Percentiles rank a stretch among this genome's conserved stretches.
phyloP scores from a whole-genome alignment of 1,140 invertebrate genomes.

The Chymomyza costata region DNA sequence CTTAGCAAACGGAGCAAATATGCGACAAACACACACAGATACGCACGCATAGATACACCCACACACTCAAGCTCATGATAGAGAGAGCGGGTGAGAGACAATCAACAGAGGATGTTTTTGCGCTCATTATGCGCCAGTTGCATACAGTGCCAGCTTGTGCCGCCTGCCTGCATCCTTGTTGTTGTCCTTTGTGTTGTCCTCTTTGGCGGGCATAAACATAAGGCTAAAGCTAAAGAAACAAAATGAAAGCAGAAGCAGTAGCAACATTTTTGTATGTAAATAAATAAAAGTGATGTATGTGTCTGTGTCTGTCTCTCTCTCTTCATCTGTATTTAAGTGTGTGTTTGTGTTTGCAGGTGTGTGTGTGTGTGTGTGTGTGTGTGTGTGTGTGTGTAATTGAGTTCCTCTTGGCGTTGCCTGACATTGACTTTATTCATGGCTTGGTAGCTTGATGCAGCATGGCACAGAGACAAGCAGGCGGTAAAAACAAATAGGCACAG shows the following conservation, averaged over 20 bases:
- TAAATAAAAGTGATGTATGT: constrained; percentile 58
- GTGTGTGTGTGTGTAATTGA: constrained; percentile 47
- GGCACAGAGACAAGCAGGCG: constrained; percentile 42
- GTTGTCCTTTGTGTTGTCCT: constrained; percentile 23
- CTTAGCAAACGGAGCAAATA: constrained; percentile 53
- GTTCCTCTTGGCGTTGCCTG: constrained; percentile 46
- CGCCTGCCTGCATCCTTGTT: constrained; percentile 4
- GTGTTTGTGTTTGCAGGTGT: constrained; percentile 36
- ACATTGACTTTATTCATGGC: constrained; percentile 60
- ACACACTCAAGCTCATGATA: too few species aligned
- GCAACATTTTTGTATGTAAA: constrained; percentile 37
- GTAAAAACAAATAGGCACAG: too few species aligned
- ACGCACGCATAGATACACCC: too few species aligned
- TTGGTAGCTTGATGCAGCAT: too few species aligned
- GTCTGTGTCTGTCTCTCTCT: constrained; percentile 1
- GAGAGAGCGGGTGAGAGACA: too few species aligned
- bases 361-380: constrained; percentile 12
- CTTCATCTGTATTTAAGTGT: constrained; percentile 2
- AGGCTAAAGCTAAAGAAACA: constrained; percentile 29
- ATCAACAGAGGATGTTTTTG: constrained; percentile 64
- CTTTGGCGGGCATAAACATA: constrained; percentile 57
- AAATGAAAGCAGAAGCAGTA: constrained; percentile 2
- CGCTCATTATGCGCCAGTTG: constrained; percentile 67
- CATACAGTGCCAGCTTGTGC: constrained; percentile 15
- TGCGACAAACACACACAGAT: constrained; percentile 4